These are phyloP conservation scores for Pollachius pollachius DNA, from an alignment of 2,113 vertebrate genomes.

Conservation along the genomic window DNA sequence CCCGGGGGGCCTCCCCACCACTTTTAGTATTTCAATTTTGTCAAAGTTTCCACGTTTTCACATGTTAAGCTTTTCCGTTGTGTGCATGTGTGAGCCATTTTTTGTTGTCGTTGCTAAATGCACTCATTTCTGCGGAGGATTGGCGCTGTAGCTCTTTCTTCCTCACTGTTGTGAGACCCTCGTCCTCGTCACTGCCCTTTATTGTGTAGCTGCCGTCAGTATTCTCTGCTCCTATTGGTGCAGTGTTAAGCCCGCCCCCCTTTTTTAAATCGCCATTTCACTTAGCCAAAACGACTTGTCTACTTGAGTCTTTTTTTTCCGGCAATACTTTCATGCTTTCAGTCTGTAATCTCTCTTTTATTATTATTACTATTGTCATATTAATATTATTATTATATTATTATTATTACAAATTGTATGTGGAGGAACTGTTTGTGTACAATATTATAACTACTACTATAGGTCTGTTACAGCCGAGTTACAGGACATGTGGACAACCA, in stretches of 20 bases:
- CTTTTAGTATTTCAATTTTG: not conserved
- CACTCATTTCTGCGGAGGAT: constrained; percentile 55
- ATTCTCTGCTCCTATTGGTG: constrained; percentile 42
- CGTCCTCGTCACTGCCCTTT: constrained; percentile 50
- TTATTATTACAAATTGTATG: constrained; percentile 67
- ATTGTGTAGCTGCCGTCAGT: constrained; percentile 56
- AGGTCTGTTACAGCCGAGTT: constrained; percentile 64
- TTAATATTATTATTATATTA: constrained; percentile 20
- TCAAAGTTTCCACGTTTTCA: not conserved
- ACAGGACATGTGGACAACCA: constrained; percentile 60
- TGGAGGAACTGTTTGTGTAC: constrained; percentile 65
- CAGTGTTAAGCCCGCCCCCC: not conserved
- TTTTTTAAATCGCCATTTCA: constrained; percentile 29
- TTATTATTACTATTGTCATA: constrained; percentile 55
- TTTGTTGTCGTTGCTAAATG: constrained; percentile 46
- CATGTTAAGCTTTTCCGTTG: no score
- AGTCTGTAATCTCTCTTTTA: constrained; percentile 11
- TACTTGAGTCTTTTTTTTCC: constrained; percentile 80
- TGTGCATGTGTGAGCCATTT: not conserved
- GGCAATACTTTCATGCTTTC: constrained; percentile 66
- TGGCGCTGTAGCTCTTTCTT: constrained; percentile 62
- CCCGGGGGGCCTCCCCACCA: not conserved
- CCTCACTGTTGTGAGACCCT: constrained; percentile 40
- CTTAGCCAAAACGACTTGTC: constrained; percentile 51
- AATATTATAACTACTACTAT: constrained; percentile 61